Evolutionary conservation across 2,113 vertebrate species (phyloP), one percentile per base, ranked within the genome.

Genomic region (Mola mola): DNA sequence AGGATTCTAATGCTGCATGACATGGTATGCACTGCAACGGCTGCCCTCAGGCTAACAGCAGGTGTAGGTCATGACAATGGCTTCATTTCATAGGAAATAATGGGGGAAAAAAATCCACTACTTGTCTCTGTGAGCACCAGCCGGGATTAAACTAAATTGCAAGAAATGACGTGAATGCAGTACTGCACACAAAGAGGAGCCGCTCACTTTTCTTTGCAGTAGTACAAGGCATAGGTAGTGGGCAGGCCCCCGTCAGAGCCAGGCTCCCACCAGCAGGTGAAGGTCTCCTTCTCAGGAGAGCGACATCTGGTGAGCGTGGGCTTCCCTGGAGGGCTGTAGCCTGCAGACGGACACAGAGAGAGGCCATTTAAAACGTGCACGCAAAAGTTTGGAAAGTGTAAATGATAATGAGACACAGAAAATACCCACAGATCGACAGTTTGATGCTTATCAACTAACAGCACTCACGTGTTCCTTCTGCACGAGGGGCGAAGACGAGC

Each of bases 201-300:
- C 16, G 55, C 81, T 94, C 82, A 98, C 96, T 90, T 92, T 84
- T 97, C 94, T 72, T 91, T 94, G 76, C 63, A 89, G 81, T 97
- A 99, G 79, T 89, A 92, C 28, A 99, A 88, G 0, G 91, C 91
- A 11, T 97, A 91, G 47, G 91, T 95, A 19, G 94, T 96, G 38
- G 91, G 88, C 57, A 93, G 88, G 40, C 94, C 94, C 26, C 95
- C 94, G 21, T 94, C 89, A 6, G 89, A 73, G 8, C 93, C 94
- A 0, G 95, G 93, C 22, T 93, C 87, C 97, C 97, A 99, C 95
- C 95, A 96, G 75, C 97, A 99, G 20, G 94, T 94, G 79, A 99
- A 97, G 0, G 96, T 96, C 86, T 98, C 95, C 72, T 95, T 98
- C 63, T 96, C 95, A 2, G 94, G 92, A 41, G 96, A 96, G 37